These are phyloP conservation scores for Argya squamiceps DNA, from an alignment of 2,797 vertebrate species.

Conservation along the genomic window DNA sequence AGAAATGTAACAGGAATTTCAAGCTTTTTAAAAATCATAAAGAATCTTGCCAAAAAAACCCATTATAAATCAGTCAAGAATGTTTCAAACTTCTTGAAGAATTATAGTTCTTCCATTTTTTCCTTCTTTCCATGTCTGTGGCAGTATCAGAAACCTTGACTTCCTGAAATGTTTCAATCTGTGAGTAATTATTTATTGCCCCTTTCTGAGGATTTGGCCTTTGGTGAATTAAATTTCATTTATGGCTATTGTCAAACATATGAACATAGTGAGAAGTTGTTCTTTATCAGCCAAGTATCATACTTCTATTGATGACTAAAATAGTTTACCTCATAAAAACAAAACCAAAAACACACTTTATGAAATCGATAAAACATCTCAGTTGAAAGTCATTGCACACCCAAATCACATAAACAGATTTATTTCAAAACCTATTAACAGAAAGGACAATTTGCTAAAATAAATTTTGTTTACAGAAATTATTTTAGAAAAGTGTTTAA, in stretches of 20 bases:
- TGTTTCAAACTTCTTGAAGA: not conserved
- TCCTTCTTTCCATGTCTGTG: not conserved
- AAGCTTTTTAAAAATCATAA: not conserved
- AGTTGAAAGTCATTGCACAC: not conserved
- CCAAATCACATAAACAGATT: not conserved
- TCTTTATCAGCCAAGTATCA: not conserved
- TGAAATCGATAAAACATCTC: not conserved
- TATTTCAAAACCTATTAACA: not conserved
- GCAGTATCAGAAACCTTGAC: not conserved
- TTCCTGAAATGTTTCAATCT: not conserved
- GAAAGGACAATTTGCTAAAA: not conserved
- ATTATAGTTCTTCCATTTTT: not conserved
- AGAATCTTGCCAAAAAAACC: not conserved
- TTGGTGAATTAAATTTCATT: not conserved
- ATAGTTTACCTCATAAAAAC: not conserved
- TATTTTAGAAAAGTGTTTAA: not conserved
- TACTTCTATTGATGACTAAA: not conserved
- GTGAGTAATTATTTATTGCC: not conserved
- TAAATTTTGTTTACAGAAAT: not conserved
- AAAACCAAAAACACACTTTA: not conserved
- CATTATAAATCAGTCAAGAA: not conserved
- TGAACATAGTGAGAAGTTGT: not conserved
- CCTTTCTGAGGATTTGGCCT: not conserved
- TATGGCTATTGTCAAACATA: not conserved
- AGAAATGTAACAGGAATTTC: not conserved